Base-by-base conservation (phyloP, 2,888 invertebrate genomes). In the Octodonta nipae region DNA sequence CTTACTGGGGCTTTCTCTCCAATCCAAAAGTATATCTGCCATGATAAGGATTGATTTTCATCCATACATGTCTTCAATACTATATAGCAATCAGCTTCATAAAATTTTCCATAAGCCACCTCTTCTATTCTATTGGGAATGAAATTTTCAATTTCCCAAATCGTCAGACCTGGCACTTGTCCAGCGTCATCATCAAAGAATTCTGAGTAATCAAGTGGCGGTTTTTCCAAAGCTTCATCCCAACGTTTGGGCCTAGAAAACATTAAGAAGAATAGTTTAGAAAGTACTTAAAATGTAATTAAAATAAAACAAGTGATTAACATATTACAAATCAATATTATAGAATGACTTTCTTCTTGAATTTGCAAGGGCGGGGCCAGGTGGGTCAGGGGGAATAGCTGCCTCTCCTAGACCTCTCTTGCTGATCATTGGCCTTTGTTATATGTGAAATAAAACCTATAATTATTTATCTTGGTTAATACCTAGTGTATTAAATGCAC, bases 141-240 rank as follows among this genome's bases (percentile, higher is more conserved):
- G 61, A 98, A 98, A 64, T 99, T 98, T 62, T 98, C 98, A 40
- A 98, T 98, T 68, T 99, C 98, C 96, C 96, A 98, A 38, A 95
- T 82, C 14, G 85, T 83, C 16, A 98, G 54, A 2, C 95, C 93
- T 0, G 91, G 83, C 32, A 83, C 69, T 56, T 91, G 89, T 0
- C 96, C 96, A 0, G 92, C 88, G 48, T 87, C 91, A 45, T 87
- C 86, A 50, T 87, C 95, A 58, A 95, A 98, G 62, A 95, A 87
- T 61, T 95, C 92, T 0, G 92, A 92, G 64, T 96, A 96, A 64
- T 96, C 91, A 33, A 96, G 61, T 25, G 91, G 85, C 0, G 95
- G 95, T 57, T 93, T 91, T 59, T 91, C 92, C 37, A 95, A 59
- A 7, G 83, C 78, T 62, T 96, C 95, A 59, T 95, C 92, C 95